Evolutionary conservation across 2,113 vertebrate species (phyloP), one percentile per base, ranked within the genome.

Genomic region (Epinephelus cyanopodus): DNA sequence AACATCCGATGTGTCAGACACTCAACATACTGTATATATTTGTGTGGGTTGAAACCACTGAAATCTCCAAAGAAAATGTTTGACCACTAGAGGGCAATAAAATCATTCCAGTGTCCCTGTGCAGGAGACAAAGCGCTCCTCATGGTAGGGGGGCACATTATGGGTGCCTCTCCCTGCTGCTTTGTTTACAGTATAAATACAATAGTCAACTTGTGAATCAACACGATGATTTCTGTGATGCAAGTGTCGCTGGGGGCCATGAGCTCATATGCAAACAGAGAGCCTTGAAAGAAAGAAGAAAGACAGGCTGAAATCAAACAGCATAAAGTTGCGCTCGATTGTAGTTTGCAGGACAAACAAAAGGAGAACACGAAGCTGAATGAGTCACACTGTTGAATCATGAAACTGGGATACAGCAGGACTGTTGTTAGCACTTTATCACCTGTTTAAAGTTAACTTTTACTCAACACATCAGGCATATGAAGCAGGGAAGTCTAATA

Each of bases 11-110:
- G 5, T 14, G 4, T 8, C 5, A 45, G 7, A 21, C 56, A 14
- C 5, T 50, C 3, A 15, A 0, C 13, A n/a, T 47, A 29, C 21
- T 3, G 2, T 74, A 1, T 74, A 1, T 57, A 0, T 74, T 64
- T 62, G 18, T 27, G 69, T 62, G n/a, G n/a, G 21, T 65, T 6
- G 4, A 13, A 60, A 37, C 45, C 50, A 18, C n/a, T n/a, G n/a
- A n/a, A 25, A 54, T 25, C 13, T n/a, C 27, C 18, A 33, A 50
- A 25, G 14, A 63, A 2, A 15, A 27, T 18, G 11, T 12, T 23
- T 57, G 53, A 29, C 77, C 93, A 74, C 81, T 90, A 90, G 92
- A 88, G 84, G 92, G 91, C 82, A 74, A 29, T 66, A 84, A 27
- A 79, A 50, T 17, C 29, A 47, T 69, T 29, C 29, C 29, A 45